phyloP scores from a whole-genome alignment of 2,888 invertebrate genomes.

The Callyntrura guangdongensis region DNA sequence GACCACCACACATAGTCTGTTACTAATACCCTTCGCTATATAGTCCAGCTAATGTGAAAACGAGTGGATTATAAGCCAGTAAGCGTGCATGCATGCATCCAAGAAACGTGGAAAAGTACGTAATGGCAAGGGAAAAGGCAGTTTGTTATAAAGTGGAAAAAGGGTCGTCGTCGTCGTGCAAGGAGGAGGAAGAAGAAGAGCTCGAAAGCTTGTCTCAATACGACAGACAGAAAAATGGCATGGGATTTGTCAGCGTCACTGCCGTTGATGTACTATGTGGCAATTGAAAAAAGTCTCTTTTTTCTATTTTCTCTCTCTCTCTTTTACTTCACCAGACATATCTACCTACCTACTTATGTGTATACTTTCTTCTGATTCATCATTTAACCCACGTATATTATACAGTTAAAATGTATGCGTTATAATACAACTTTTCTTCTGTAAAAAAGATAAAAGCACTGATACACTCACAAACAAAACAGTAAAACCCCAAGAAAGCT shows the following conservation, averaged over 20 bases:
- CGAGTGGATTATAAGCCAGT: background rate
- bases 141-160: slow-evolving; percentile 31
- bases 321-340: background rate
- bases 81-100: background rate
- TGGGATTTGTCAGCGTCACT: slow-evolving; percentile 85
- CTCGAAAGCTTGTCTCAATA: slow-evolving; percentile 79
- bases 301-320: slow-evolving; percentile 22
- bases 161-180: slow-evolving; percentile 34
- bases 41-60: background rate
- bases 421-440: background rate
- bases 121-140: slow-evolving; percentile 2
- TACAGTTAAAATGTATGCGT: background rate
- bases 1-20: slow-evolving; percentile 66
- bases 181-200: slow-evolving; percentile 60
- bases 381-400: slow-evolving; percentile 26
- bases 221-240: slow-evolving; percentile 84
- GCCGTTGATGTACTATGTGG: slow-evolving; percentile 82
- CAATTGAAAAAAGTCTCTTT: slow-evolving; percentile 76
- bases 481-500: slow-evolving; percentile 10
- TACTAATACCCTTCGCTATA: slow-evolving; percentile 34
- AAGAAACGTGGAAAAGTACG: background rate
- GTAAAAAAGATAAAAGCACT: slow-evolving; percentile 9
- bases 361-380: slow-evolving; percentile 48
- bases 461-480: slow-evolving; percentile 39
- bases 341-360: background rate